A percentile compares a stretch with the other conserved stretches of the same genome.
Evolutionary conservation across 2,797 vertebrate species (phyloP).

Genomic region (Lutjanus argentimaculatus): DNA sequence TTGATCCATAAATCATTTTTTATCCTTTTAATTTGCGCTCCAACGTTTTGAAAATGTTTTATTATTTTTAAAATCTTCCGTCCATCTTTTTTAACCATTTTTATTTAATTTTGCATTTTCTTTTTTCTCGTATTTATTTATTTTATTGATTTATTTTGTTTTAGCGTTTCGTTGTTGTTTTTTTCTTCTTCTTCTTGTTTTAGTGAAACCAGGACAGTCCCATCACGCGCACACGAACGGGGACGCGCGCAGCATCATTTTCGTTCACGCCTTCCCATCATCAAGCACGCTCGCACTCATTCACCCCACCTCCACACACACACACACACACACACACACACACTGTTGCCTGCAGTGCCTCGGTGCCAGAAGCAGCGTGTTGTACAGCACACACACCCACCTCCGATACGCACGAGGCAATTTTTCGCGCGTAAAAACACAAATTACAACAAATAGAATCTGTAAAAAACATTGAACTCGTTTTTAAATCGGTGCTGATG

Average conservation of each 20-base stretch:
- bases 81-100: not conserved
- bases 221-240: constrained; percentile 4
- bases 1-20: not conserved
- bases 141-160: not conserved
- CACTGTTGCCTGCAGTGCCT: constrained; percentile 54
- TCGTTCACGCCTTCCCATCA: constrained; percentile 40
- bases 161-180: not conserved
- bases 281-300: constrained; percentile 39
- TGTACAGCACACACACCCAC: constrained; percentile 63
- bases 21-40: not conserved
- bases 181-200: not conserved
- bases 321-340: constrained; percentile 43
- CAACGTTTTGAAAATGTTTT: not conserved
- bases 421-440: constrained; percentile 38
- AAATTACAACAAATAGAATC: not conserved
- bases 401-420: constrained; percentile 33
- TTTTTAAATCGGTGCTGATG: not conserved
- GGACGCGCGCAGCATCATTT: constrained; percentile 6
- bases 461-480: rapidly evolving
- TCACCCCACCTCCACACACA: constrained; percentile 34
- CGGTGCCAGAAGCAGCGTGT: constrained; percentile 52
- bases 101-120: not conserved
- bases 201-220: constrained; percentile 27
- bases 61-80: too few species aligned
- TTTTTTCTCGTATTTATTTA: not conserved